Evolutionary conservation across 2,888 invertebrate species (phyloP), one percentile per base, ranked within the genome.

Genomic region (Zygaena filipendulae): DNA sequence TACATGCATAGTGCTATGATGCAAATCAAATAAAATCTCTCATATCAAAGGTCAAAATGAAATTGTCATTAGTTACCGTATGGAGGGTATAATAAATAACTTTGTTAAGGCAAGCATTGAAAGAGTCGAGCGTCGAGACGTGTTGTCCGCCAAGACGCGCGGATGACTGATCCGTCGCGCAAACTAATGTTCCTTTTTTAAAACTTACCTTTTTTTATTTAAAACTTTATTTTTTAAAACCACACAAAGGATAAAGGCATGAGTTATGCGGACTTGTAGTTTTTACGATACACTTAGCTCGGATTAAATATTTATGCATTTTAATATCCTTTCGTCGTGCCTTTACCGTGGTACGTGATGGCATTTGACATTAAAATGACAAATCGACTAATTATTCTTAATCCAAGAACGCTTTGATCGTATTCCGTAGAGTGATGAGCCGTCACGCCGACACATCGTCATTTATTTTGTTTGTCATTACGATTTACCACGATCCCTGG

Each of bases 301-400:
- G 75, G 75, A 77, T 79, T 75, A 75, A 71, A 66, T 61, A 59
- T 64, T 64, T 66, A 53, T 62, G 50, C 42, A 51, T 55, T 61
- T 64, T 71, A 63, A 60, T 70, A 59, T 49, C 54, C 60, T 61
- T 51, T 51, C 47, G 45, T 49, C 46, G 51, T 39, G 35, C 45
- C 52, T 49, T 39, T 43, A 43, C 45, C 44, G 43, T 27, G 48
- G 54, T 57, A 72, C 77, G 79, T 77, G 79, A 70, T 66, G 79
- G 75, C 74, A 75, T 77, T 75, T 74, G 74, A 75, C 77, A 74
- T 77, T 74, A 72, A 77, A 77, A 77, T 77, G 77, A 79, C 66
- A 72, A 75, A 79, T 79, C 64, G 64, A 63, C 67, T 77, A 77
- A 79, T 79, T 79, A 75, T 74, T 77, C 74, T 74, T 70, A 61